Conservation (phyloP, 1,140 invertebrate genomes). For the Lepidurus couesii region DNA sequence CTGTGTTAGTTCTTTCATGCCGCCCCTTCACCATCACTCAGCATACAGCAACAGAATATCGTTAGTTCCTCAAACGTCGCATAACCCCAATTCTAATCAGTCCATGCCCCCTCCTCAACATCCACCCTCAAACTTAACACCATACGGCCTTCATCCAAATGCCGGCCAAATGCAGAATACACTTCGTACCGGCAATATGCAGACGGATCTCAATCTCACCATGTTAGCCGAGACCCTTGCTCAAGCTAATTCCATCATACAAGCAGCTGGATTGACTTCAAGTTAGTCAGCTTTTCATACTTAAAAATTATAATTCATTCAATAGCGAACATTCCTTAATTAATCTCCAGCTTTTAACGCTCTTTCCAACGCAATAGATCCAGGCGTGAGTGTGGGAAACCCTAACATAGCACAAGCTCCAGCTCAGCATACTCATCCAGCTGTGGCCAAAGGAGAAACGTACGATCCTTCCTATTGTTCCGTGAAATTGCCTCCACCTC, state of each 20-base stretch:
- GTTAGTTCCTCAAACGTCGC: background rate
- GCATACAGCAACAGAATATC: background rate
- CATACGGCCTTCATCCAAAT: constrained; percentile 33
- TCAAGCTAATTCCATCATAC: constrained; percentile 61
- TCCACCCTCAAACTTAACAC: background rate
- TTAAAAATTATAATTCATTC: constrained; percentile 16
- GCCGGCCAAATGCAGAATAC: constrained; percentile 29
- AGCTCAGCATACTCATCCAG: background rate
- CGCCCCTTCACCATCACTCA: constrained; percentile 7
- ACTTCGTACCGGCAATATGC: constrained; percentile 37
- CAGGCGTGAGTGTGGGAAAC: background rate
- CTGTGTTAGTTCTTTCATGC: constrained; percentile 25
- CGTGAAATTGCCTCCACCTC: constrained; percentile 62
- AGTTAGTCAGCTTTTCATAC: background rate
- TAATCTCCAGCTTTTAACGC: background rate
- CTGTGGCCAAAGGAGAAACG: constrained; percentile 38
- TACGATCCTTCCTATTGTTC: constrained; percentile 53
- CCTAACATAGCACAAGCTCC: background rate
- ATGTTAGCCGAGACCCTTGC: constrained; percentile 62
- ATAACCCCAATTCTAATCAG: background rate
- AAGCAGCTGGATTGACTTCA: constrained; percentile 52
- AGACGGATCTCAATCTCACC: constrained; percentile 48
- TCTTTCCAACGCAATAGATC: background rate
- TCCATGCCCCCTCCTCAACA: background rate
- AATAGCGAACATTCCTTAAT: background rate